A percentile compares a stretch with the other conserved stretches of the same genome.
Conservation (phyloP, 2,113 vertebrate genomes). For the Sarotherodon lohbergeri region DNA sequence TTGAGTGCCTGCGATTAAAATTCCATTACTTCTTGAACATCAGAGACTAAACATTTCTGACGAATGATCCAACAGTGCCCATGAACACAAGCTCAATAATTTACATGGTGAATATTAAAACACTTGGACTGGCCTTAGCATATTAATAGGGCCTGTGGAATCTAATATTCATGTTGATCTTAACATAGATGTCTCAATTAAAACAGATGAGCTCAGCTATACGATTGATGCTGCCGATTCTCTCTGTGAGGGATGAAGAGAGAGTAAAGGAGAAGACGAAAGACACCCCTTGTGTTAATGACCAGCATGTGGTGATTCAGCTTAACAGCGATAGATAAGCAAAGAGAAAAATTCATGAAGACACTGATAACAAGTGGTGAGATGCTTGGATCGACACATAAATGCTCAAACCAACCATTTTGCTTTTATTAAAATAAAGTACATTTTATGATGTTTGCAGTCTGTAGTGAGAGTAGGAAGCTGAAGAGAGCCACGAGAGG, state of each 20-base stretch:
- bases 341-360: not conserved
- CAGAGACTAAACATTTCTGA: slow-evolving; percentile 45
- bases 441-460: not conserved
- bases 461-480: not conserved
- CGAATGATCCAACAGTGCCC: slow-evolving; percentile 21
- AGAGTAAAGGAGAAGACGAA: not conserved
- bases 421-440: not conserved
- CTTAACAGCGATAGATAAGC: not conserved
- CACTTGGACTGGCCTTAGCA: slow-evolving; percentile 49
- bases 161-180: slow-evolving; percentile 65
- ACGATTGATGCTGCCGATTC: slow-evolving; percentile 5
- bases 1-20: slow-evolving; percentile 17
- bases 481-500: not conserved
- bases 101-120: slow-evolving; percentile 59
- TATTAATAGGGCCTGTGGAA: slow-evolving; percentile 43
- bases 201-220: slow-evolving; percentile 26
- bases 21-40: slow-evolving; percentile 33
- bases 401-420: not conserved
- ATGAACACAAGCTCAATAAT: slow-evolving; percentile 56
- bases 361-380: not conserved
- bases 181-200: slow-evolving; percentile 58
- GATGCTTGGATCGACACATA: not conserved
- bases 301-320: not conserved
- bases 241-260: not conserved
- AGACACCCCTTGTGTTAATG: not conserved